Base-by-base conservation (phyloP, 2,888 invertebrate genomes). In the Candidula unifasciata region DNA sequence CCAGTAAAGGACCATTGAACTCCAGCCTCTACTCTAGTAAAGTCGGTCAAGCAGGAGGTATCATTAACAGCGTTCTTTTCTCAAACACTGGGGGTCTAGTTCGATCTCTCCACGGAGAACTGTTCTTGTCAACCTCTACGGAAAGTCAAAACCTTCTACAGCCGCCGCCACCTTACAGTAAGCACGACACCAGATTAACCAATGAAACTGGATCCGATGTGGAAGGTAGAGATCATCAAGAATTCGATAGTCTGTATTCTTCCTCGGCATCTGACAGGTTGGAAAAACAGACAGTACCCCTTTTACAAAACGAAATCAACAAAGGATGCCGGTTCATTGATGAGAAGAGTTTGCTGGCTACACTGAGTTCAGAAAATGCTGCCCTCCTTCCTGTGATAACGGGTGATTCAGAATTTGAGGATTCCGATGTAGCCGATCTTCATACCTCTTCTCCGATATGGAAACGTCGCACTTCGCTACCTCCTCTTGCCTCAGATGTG, bases 251-350 rank as follows among this genome's bases (percentile, higher is more conserved):
- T 54, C 66, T 85, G 8, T 85, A 85, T 30, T 85, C 87, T 0
- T 78, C 85, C 2, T 80, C 87, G 0, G 73, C 74, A 3, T 78
- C 83, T 1, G 86, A 86, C 5, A 77, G 82, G 44, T 81, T 82
- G n/a, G 86, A 86, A 57, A 80, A 79, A 16, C 85, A 87, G 33
- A 85, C 85, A 21, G 80, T 82, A 27, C 89, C 88, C 16, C 87
- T 89, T 13, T 86, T 90, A 21, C 89, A 88, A 71, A 66, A 68
- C 44, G 92, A 91, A 57, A 85, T 89, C n/a, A 81, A 90, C 10
- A 87, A 89, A 80, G 93, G 92, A 27, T 87, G 91, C 66, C 88
- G 88, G 66, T 93, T 92, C 87, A 93, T 93, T 69, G 93, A 93
- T 85, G 92, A 93, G 83, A 92, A 92, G 37, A 93, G 92, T 86